Evolutionary conservation across 1,140 invertebrate genomes (phyloP), one percentile per base, ranked within the genome.

Genomic region (Drosophila chauvacae): DNA sequence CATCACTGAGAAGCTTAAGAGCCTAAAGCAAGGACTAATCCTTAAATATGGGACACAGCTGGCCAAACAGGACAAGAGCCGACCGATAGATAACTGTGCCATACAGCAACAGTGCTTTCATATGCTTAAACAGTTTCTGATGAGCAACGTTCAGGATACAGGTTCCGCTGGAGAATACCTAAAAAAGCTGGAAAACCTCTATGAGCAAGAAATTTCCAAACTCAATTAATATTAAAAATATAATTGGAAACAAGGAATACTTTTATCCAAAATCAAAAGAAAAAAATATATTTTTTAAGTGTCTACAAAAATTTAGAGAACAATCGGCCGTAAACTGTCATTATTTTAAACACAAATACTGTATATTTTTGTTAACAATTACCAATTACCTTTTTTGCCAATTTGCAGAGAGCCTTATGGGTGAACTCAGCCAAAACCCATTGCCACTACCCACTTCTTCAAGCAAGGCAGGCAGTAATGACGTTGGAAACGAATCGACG

Each of bases 351-450:
- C 6, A 13, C 26, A 11, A 26, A 41, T 44, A 37, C 58, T 18
- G 35, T 23, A 16, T 44, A 44, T 13, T 35, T 37, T 23, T 58
- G 18, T 58, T 62, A 33, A 51, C n/a, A 26, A 35, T 16, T 37
- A 18, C 7, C 7, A 5, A 10, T 6, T 13, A 20, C 16, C 45
- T 44, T 50, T 53, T 55, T 59, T 55, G 35, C 11, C 47, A 50
- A 26, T 48, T 35, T 61, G 30, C 74, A 92, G 91, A 91, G 59
- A 92, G 84, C 55, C 72, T 80, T 33, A 72, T 75, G 33, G 65
- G 62, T 39, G 79, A 91, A 16, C 30, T 80, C 14, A 90, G 77
- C 53, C 78, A 81, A 33, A 81, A 63, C 48, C 68, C 65, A 14
- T 42, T 62, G 48, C 50, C 14, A 10, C 28, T 44, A 16, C 26